These are phyloP conservation scores for Latrodectus elegans DNA, from an alignment of 2,888 invertebrate genomes.

Conservation along the genomic window DNA sequence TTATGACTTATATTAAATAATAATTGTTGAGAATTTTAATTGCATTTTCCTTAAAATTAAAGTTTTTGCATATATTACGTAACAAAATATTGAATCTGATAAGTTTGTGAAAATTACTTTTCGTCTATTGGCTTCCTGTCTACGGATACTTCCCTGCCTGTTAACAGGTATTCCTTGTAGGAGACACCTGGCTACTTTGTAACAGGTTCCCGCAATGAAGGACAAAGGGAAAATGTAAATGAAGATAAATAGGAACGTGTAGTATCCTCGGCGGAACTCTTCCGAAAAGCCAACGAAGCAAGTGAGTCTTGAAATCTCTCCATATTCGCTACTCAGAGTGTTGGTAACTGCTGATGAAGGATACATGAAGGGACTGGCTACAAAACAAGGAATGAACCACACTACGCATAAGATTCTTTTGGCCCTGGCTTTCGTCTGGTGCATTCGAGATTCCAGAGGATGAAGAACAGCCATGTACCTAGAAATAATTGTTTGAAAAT, in stretches of 20 bases:
- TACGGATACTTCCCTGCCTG: constrained; percentile 71
- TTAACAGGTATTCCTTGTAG: constrained; percentile 72
- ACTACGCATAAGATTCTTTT: constrained; percentile 75
- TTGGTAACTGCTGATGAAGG: constrained; percentile 70
- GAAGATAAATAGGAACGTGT: constrained; percentile 75
- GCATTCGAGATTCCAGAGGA: constrained; percentile 75
- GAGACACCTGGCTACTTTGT: constrained; percentile 73
- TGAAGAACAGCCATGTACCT: constrained; percentile 77
- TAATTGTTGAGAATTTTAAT: no score
- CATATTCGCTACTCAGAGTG: constrained; percentile 74
- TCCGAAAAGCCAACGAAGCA: constrained; percentile 75
- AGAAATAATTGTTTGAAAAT: constrained; percentile 63
- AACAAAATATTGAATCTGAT: no score
- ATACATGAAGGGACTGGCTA: constrained; percentile 73
- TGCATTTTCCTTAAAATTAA: no score
- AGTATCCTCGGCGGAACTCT: constrained; percentile 75
- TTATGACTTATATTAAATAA: no score
- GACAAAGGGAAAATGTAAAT: constrained; percentile 75
- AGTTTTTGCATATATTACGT: no score
- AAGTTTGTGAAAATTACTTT: constrained; percentile 71
- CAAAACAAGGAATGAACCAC: constrained; percentile 75
- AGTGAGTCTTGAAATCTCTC: constrained; percentile 74
- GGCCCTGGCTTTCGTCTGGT: constrained; percentile 74
- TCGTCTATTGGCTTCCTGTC: constrained; percentile 73
- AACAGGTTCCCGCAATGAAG: constrained; percentile 74